phyloP scores from a whole-genome alignment of 2,113 vertebrate species.

The Passer montanus region DNA sequence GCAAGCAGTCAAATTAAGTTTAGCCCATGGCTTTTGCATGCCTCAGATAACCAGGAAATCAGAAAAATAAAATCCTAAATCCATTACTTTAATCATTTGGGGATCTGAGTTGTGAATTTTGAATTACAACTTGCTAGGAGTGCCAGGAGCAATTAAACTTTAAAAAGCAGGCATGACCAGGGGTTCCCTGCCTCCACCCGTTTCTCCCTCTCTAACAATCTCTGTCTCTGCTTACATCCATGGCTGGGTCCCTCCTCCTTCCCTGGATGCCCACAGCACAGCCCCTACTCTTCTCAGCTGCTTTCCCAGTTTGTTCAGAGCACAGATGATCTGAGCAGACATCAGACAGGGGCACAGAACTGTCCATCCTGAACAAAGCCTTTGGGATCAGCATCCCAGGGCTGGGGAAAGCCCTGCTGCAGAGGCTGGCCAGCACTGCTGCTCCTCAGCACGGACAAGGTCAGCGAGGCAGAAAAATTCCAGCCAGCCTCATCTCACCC shows the following conservation, averaged over 20 bases:
- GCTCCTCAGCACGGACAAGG: accelerated
- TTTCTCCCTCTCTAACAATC: not conserved
- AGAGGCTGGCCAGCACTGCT: not conserved
- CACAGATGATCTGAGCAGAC: not conserved
- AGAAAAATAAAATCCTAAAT: not conserved
- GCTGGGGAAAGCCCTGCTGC: not conserved
- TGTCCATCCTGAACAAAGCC: not conserved
- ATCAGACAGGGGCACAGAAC: not conserved
- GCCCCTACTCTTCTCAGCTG: not conserved
- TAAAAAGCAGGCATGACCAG: not conserved
- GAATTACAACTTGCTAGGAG: not conserved
- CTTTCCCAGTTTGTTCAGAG: not conserved
- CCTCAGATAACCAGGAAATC: not conserved
- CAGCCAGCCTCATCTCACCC: not conserved
- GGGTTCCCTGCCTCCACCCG: not conserved
- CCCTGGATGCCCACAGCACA: not conserved
- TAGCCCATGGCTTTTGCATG: not conserved
- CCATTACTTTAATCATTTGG: not conserved
- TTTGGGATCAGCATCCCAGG: accelerated
- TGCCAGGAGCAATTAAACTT: not conserved
- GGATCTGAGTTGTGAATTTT: not conserved
- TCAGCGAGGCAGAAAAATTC: not conserved
- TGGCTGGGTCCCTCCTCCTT: not conserved
- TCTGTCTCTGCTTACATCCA: not conserved
- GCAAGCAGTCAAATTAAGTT: not conserved